Base-by-base conservation (phyloP, 2,888 invertebrate species). In the Hypomecis atomaria region DNA sequence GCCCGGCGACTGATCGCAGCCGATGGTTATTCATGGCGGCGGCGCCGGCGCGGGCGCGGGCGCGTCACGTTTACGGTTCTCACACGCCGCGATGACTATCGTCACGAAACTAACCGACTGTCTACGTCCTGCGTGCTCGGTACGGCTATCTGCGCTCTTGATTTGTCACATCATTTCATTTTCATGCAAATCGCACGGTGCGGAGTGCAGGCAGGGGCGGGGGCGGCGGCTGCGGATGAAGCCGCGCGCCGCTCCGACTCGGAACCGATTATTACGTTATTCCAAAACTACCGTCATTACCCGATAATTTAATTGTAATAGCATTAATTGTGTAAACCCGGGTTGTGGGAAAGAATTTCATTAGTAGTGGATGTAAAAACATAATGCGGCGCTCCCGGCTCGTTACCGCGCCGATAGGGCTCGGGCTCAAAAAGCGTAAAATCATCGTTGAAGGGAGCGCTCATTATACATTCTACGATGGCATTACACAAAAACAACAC, bases 291-390 rank as follows among this genome's bases (percentile, higher is more conserved):
- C 50, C 60, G 48, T 36, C 62, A 60, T 59, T 59, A 57, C 6
- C 58, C 43, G 62, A 53, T 59, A 63, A 62, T 61, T 62, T 61
- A 59, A 65, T 66, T 52, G 62, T 59, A 68, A 48, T 62, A 42
- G 42, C 49, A 34, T 52, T 65, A 65, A 61, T 66, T 42, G 65
- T 50, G 61, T 48, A 62, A 55, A 56, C 64, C 58, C 62, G 23
- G 58, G 66, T 62, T 63, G 60, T 71, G 69, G 67, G 71, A 71
- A 71, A 71, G 62, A 58, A 66, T 65, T 67, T 62, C 67, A 71
- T 69, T 71, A 71, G 69, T 61, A 52, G 63, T 60, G 59, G 68
- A 67, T 54, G 64, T 61, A 59, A 42, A 49, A 47, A 33, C 34
- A 9, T 44, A 53, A 61, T 47, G 38, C 53, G 42, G 36, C 36